Conservation (phyloP, 1,140 invertebrate species). For the Heliconius hewitsoni region DNA sequence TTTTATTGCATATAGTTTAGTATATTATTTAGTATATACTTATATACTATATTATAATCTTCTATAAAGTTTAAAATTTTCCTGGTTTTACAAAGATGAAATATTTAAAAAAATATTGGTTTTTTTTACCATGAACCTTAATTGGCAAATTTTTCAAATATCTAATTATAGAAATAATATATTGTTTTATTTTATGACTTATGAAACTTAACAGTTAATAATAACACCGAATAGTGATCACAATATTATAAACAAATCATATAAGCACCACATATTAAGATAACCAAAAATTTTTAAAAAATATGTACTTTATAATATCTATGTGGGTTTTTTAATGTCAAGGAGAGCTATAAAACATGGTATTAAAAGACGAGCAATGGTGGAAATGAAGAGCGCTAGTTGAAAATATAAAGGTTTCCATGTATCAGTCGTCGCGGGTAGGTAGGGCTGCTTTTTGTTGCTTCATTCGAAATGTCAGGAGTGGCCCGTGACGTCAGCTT, state of each 20-base stretch:
- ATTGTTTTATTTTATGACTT: too few species aligned
- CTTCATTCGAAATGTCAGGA: constrained; percentile 74
- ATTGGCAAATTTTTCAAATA: too few species aligned
- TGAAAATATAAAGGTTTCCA: constrained; percentile 66
- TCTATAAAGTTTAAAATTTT: background rate
- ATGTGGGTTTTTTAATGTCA: constrained; percentile 56
- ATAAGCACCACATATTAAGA: background rate
- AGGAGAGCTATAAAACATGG: constrained; percentile 41
- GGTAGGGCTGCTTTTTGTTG: constrained; percentile 73
- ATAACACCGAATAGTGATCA: too few species aligned
- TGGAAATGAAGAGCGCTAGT: constrained; percentile 43
- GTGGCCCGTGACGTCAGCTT: constrained; percentile 70
- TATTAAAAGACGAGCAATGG: background rate
- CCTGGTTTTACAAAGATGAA: background rate
- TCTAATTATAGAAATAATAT: too few species aligned
- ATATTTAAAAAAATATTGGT: too few species aligned
- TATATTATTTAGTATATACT: too few species aligned
- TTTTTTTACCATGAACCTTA: too few species aligned
- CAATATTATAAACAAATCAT: background rate
- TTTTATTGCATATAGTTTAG: background rate
- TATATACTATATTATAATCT: too few species aligned
- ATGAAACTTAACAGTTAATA: too few species aligned
- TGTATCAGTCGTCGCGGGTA: constrained; percentile 64
- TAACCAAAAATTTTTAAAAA: background rate
- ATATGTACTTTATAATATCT: background rate